Conservation (phyloP, 2,113 vertebrate genomes). For the Aythya baeri region DNA sequence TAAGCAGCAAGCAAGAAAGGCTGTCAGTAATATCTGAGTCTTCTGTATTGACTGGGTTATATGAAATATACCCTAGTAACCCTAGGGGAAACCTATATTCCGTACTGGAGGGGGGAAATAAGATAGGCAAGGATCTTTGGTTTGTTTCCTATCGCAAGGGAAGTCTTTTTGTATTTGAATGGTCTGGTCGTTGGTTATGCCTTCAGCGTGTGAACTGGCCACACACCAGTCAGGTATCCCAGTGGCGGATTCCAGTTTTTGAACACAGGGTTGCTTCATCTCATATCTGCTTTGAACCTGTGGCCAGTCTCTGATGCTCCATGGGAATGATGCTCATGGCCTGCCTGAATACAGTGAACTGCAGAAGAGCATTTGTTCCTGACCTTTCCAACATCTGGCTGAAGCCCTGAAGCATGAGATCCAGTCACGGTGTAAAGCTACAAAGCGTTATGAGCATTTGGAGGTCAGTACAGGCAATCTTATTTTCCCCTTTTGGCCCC, state of each 20-base stretch:
- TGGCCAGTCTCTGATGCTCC: neutral
- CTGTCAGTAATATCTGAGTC: neutral
- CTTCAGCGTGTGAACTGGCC: neutral
- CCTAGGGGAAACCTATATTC: neutral
- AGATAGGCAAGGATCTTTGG: too few species aligned
- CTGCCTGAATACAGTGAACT: neutral
- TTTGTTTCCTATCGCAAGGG: neutral
- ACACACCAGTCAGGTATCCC: neutral
- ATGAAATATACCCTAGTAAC: neutral
- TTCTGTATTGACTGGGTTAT: neutral
- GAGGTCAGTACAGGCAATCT: constrained; percentile 24
- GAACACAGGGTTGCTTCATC: constrained; percentile 14
- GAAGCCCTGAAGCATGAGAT: constrained; percentile 32
- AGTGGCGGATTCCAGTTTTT: neutral
- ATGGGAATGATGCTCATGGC: neutral
- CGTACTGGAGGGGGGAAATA: neutral
- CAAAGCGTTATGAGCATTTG: neutral
- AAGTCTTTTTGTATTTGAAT: neutral
- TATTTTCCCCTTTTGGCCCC: constrained; percentile 26
- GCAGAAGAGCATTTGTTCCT: neutral
- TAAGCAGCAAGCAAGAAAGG: neutral
- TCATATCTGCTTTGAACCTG: neutral
- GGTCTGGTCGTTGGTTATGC: neutral
- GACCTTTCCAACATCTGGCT: constrained; percentile 20
- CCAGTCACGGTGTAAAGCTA: neutral